Base-by-base conservation (phyloP, 64 coral and sea anemone species). In the Montipora sp. region DNA sequence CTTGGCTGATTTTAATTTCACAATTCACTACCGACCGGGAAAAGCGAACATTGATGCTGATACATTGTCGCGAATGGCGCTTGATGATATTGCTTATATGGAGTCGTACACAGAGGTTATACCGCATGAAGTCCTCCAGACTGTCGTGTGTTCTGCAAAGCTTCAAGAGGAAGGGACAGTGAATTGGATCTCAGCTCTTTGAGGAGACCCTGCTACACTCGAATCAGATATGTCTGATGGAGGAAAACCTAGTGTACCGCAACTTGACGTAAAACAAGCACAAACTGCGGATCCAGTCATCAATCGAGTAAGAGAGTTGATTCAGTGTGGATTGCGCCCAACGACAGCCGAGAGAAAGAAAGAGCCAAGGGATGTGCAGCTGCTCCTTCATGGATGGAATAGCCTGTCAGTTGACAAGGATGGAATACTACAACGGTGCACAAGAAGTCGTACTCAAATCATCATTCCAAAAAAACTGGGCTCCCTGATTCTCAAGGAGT, bases 321-420 rank as follows among this genome's bases (percentile, higher is more conserved):
- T 67, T 24, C 76, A 90, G 75, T 18, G 36, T 61, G 88, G 88
- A 0, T 46, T 8, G 8, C 58, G 60, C 58, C 88, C 88, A 79
- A 47, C 75, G 16, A 48, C 47, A 65, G 21, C 8, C 0, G 6
- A 90, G 46, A 67, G 14, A 8, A 90, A 90, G 55, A 15, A n/a
- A 47, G 47, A 90, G 45, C 13, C 55, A n/a, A 71, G 10, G 10
- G 63, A 46, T 14, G 55, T 60, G 36, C 88, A 71, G n/a, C 77
- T 47, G 4, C 75, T 90, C 51, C 88, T 90, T 14, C 59, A 80
- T 65, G 88, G 79, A 80, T 90, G 88, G 88, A 43, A 90, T 14
- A 78, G 45, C 58, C 75, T 90, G 11, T 49, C 55, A 12, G 0
- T 90, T 49, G 75, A 65, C 44, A 51, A 79, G 46, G 88, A 90